Percentiles rank a stretch among this genome's conserved stretches.
phyloP scores from a whole-genome alignment of 2,797 vertebrate genomes.

The Onychomys torridus region DNA sequence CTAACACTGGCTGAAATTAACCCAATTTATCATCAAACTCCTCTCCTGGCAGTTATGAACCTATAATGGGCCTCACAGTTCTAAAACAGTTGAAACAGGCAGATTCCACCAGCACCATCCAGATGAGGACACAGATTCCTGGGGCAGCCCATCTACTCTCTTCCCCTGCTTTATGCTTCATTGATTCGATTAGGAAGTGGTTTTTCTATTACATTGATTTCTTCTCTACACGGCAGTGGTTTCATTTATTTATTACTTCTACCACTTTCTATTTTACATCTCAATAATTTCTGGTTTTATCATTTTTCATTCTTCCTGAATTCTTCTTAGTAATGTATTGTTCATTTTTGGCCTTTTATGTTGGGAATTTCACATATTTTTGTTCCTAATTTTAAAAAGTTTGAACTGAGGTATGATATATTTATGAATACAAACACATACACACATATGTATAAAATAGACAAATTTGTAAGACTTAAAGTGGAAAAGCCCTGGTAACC shows the following conservation, averaged over 20 bases:
- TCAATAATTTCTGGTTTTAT: conserved; percentile 47
- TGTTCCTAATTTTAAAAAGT: not conserved
- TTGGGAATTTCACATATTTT: not conserved
- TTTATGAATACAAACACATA: not conserved
- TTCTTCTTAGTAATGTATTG: conserved; percentile 37
- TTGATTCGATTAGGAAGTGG: conserved; percentile 21
- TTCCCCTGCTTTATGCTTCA: not conserved
- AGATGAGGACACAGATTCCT: not conserved
- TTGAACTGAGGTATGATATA: not conserved
- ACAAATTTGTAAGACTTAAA: not conserved
- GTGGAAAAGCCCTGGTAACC: not conserved
- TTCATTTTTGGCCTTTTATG: not conserved
- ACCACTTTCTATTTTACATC: conserved; percentile 27
- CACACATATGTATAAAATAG: not conserved
- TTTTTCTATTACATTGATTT: conserved; percentile 38
- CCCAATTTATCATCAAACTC: not conserved
- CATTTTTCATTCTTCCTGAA: conserved; percentile 29
- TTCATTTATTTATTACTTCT: conserved; percentile 50
- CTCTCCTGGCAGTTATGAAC: not conserved
- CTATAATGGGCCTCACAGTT: not conserved
- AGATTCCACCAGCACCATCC: not conserved
- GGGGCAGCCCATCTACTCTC: not conserved
- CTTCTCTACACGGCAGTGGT: not conserved
- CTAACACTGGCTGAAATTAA: conserved; percentile 12
- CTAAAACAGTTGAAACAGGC: not conserved